Conservation (phyloP, 2,888 invertebrate genomes). For the Perizoma affinitatum region DNA sequence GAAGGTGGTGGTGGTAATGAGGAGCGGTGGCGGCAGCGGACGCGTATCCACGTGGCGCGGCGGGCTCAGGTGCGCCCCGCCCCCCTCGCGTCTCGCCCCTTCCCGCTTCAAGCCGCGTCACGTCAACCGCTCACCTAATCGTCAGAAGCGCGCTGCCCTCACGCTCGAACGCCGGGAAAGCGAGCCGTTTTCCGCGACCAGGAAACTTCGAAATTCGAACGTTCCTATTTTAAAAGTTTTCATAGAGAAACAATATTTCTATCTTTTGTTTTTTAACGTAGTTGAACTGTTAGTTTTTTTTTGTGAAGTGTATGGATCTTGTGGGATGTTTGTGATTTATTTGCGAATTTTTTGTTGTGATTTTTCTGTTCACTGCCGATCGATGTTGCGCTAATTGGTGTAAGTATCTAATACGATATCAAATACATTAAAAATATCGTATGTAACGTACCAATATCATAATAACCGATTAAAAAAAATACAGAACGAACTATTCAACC, state of each 20-base stretch:
- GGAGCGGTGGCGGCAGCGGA: constrained; percentile 55
- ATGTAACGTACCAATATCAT: neutral
- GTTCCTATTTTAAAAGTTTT: constrained; percentile 56
- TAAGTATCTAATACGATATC: constrained; percentile 57
- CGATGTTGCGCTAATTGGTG: constrained; percentile 58
- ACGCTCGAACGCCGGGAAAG: constrained; percentile 82
- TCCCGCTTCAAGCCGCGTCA: constrained; percentile 64
- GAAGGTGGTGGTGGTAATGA: constrained; percentile 65
- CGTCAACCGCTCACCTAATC: constrained; percentile 69
- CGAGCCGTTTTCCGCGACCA: constrained; percentile 77
- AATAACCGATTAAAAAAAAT: neutral
- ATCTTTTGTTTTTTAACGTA: constrained; percentile 31
- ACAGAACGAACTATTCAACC: neutral
- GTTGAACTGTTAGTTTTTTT: constrained; percentile 37
- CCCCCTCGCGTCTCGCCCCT: constrained; percentile 66
- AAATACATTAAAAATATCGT: constrained; percentile 3
- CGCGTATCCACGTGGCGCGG: constrained; percentile 69
- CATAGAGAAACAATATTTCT: constrained; percentile 38
- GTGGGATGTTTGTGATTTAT: constrained; percentile 78
- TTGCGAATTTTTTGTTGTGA: constrained; percentile 59
- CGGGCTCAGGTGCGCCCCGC: constrained; percentile 79
- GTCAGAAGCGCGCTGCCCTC: constrained; percentile 79
- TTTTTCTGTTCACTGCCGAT: constrained; percentile 54
- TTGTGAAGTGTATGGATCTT: constrained; percentile 49
- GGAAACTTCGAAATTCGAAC: constrained; percentile 70